A percentile compares a stretch with the other conserved stretches of the same genome.
Evolutionary conservation across 2,888 invertebrate genomes (phyloP).

Genomic region (Hemaris fuciformis): DNA sequence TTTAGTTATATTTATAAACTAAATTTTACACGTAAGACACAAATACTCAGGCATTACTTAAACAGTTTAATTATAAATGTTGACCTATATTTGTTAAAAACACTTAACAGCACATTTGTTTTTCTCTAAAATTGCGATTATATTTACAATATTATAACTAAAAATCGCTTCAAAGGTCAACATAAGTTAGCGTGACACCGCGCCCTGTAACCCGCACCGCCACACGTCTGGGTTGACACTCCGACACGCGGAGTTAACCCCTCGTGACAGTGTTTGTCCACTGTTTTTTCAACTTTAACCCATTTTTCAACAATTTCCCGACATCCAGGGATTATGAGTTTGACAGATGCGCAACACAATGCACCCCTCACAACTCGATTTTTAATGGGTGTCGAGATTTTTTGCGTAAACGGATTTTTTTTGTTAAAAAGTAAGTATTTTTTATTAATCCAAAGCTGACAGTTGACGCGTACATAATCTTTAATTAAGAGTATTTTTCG

Average conservation of each 20-base stretch:
- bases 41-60: no score
- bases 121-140: background rate
- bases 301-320: slow-evolving; percentile 76
- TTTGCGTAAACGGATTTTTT: slow-evolving; percentile 61
- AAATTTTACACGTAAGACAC: no score
- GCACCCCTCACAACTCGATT: slow-evolving; percentile 61
- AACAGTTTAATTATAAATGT: no score
- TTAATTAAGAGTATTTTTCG: slow-evolving; percentile 77
- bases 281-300: slow-evolving; percentile 72
- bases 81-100: background rate
- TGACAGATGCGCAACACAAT: slow-evolving; percentile 68
- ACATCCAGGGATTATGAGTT: slow-evolving; percentile 54
- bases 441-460: slow-evolving; percentile 74
- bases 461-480: slow-evolving; percentile 81
- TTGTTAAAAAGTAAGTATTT: slow-evolving; percentile 49
- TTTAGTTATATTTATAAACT: no score
- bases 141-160: background rate
- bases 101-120: background rate
- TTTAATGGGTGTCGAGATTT: slow-evolving; percentile 73
- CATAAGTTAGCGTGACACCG: background rate
- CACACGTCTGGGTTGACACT: slow-evolving; percentile 59
- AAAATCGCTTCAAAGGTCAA: background rate
- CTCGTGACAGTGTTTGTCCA: slow-evolving; percentile 59
- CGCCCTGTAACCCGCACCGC: background rate
- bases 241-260: slow-evolving; percentile 43